These are phyloP conservation scores for Paramormyrops hopkinsi DNA, from an alignment of 2,797 vertebrate genomes.

Conservation along the genomic window DNA sequence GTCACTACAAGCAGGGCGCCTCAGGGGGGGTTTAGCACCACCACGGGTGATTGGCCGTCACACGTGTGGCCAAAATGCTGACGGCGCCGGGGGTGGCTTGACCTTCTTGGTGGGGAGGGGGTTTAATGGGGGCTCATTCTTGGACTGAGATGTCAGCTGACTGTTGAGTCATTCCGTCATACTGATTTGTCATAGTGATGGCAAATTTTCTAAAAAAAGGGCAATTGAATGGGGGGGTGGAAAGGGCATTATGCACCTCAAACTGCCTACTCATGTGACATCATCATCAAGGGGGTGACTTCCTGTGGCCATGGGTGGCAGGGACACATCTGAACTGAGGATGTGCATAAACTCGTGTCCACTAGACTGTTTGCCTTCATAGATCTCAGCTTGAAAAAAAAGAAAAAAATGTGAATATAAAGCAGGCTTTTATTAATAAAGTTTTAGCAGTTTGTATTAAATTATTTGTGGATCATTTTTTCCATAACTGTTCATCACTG, in stretches of 20 bases:
- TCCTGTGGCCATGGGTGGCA: background rate
- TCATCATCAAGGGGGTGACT: background rate
- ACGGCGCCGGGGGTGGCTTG: background rate
- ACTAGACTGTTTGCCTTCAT: background rate
- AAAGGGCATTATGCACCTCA: background rate
- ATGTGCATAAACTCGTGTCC: background rate
- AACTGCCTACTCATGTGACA: background rate
- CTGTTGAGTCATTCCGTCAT: background rate
- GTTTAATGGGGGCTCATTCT: background rate
- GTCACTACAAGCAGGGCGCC: background rate
- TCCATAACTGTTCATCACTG: background rate
- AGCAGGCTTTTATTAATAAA: background rate
- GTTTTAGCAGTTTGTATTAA: background rate
- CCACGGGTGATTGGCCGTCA: background rate
- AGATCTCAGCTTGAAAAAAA: background rate
- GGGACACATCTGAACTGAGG: background rate
- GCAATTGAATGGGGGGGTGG: background rate
- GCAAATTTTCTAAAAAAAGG: background rate
- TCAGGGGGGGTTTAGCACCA: background rate
- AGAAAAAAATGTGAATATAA: background rate
- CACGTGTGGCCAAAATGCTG: background rate
- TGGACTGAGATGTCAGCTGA: background rate
- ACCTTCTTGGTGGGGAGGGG: background rate
- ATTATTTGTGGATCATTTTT: background rate
- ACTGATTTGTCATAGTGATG: background rate